Evolutionary conservation across 2,113 vertebrate species (phyloP).

Genomic region (Otis tarda): DNA sequence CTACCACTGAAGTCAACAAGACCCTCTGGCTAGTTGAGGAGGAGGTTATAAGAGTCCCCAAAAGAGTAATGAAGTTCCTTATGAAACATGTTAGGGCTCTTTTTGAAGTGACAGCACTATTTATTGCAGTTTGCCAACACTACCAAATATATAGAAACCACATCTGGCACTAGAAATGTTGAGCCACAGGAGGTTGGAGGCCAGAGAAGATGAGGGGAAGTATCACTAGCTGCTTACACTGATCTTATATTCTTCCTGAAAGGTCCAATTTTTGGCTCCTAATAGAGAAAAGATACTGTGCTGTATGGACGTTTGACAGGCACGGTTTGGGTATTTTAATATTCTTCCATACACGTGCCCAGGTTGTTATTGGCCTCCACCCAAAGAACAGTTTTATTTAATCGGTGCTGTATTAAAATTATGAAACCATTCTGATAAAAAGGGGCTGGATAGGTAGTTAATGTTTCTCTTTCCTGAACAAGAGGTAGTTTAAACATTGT

Average conservation of each 20-base stretch:
- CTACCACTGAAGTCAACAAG: neutral
- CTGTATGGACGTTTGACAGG: neutral
- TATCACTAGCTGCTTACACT: neutral
- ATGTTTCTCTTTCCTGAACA: slow-evolving; percentile 1
- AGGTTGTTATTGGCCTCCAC: neutral
- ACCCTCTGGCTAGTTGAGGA: neutral
- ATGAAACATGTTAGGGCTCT: neutral
- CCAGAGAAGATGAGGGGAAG: neutral
- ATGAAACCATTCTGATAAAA: slow-evolving; percentile 5
- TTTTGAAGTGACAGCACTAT: neutral
- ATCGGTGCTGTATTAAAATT: neutral
- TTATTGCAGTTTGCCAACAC: neutral
- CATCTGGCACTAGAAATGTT: neutral
- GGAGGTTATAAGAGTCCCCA: neutral
- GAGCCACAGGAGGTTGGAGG: neutral
- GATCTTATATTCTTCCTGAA: neutral
- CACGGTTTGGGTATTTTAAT: neutral
- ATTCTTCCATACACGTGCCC: neutral
- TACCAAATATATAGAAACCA: neutral
- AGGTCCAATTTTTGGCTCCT: neutral
- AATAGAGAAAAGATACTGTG: neutral
- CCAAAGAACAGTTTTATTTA: slow-evolving; percentile 10
- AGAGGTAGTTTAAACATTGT: neutral
- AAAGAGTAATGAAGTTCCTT: neutral
- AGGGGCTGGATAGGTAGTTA: neutral